A percentile compares a stretch with the other conserved stretches of the same genome.
These are phyloP conservation scores for Notiomystis cincta DNA, from an alignment of 2,113 vertebrate genomes.

Conservation along the genomic window DNA sequence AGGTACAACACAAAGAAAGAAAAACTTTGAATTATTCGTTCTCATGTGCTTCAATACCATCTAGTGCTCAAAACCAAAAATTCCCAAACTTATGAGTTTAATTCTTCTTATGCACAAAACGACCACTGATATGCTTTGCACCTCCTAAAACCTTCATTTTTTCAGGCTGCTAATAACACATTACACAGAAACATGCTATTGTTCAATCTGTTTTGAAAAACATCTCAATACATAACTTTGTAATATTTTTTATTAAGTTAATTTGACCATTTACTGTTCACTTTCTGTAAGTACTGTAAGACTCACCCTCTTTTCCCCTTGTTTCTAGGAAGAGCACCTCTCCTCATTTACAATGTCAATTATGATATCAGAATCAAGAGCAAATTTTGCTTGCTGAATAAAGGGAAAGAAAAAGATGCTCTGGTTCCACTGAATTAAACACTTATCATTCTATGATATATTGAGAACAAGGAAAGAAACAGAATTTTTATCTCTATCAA, in stretches of 20 bases:
- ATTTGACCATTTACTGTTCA: background rate
- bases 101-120: background rate
- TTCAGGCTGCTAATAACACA: background rate
- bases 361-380: background rate
- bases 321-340: background rate
- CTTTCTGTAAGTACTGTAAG: background rate
- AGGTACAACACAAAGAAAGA: background rate
- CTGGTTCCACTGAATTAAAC: background rate
- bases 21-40: background rate
- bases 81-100: background rate
- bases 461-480: background rate
- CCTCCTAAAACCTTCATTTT: background rate
- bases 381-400: background rate
- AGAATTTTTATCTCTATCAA: background rate
- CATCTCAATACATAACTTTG: fast-evolving
- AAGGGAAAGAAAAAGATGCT: background rate
- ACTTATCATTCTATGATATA: background rate
- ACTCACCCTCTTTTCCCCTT: background rate
- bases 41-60: background rate
- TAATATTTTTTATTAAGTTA: background rate
- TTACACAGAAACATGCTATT: background rate
- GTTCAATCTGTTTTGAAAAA: background rate
- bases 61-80: conserved; percentile 10
- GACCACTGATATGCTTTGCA: fast-evolving
- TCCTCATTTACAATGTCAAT: background rate